A percentile compares a stretch with the other conserved stretches of the same genome.
phyloP scores from a whole-genome alignment of 2,113 vertebrate species.

The Puffinus mauretanicus region DNA sequence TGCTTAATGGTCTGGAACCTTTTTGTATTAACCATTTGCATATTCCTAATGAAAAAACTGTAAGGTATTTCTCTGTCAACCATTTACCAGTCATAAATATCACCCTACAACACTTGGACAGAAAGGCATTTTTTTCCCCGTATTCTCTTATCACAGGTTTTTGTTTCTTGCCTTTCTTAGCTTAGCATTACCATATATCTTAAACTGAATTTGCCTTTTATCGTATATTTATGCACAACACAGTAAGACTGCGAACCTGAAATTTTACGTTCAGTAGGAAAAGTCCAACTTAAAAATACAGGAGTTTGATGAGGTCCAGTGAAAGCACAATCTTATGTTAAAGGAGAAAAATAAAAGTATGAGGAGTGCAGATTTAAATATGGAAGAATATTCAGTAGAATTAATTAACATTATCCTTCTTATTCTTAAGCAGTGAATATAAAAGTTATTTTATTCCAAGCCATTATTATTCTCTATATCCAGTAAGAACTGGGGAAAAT shows the following conservation, averaged over 20 bases:
- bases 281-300: background rate
- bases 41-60: constrained; percentile 46
- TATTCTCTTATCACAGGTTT: background rate
- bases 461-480: background rate
- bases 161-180: background rate
- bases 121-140: background rate
- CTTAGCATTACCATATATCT: background rate
- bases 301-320: background rate
- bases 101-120: constrained; percentile 16
- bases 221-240: background rate
- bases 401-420: background rate
- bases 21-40: constrained; percentile 63
- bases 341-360: background rate
- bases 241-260: background rate
- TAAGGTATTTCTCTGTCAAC: constrained; percentile 35
- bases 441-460: background rate
- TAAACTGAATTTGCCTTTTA: background rate
- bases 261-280: background rate
- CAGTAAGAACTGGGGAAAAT: background rate
- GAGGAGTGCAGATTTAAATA: background rate
- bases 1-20: constrained; percentile 50
- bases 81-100: constrained; percentile 56
- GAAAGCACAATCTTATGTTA: background rate
- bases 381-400: background rate
- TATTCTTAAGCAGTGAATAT: background rate